These are phyloP conservation scores for Pygocentrus nattereri DNA, from an alignment of 2,797 vertebrate genomes.

Conservation along the genomic window DNA sequence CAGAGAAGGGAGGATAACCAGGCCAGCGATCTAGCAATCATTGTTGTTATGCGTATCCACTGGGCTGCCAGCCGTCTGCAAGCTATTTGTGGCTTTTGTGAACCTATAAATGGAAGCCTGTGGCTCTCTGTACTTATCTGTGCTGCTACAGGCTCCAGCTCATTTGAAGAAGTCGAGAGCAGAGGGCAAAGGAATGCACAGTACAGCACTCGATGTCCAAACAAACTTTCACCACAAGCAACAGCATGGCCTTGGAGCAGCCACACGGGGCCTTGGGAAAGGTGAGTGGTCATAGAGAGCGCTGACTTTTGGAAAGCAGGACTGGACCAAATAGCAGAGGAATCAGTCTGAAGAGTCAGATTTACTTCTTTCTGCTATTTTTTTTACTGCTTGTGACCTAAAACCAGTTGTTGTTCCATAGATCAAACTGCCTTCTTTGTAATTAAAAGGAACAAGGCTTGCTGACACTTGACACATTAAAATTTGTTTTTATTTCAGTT, in stretches of 20 bases:
- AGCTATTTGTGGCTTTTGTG: conserved; percentile 91
- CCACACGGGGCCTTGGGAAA: conserved; percentile 70
- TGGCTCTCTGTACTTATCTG: conserved; percentile 80
- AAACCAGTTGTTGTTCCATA: too few species aligned
- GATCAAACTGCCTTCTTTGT: too few species aligned
- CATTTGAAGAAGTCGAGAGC: conserved; percentile 72
- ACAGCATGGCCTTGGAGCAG: conserved; percentile 76
- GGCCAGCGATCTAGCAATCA: conserved; percentile 47
- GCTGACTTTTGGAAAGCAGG: conserved; percentile 32
- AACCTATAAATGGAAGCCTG: conserved; percentile 94
- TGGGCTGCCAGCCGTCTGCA: conserved; percentile 79
- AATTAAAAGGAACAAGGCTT: too few species aligned
- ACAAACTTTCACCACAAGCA: conserved; percentile 52
- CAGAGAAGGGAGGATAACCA: not conserved
- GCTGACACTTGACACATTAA: too few species aligned
- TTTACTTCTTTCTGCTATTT: too few species aligned
- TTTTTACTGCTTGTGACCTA: too few species aligned
- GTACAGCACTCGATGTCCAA: conserved; percentile 63
- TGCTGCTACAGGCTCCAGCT: conserved; percentile 77
- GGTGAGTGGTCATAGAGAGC: conserved; percentile 81
- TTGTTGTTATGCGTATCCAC: conserved; percentile 76
- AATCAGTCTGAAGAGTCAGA: not conserved
- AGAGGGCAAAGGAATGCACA: conserved; percentile 67
- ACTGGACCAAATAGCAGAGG: conserved; percentile 7
- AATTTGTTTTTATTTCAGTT: too few species aligned